These are phyloP conservation scores for Tursiops truncatus DNA, from an alignment of 2,113 vertebrate species.

Conservation along the genomic window DNA sequence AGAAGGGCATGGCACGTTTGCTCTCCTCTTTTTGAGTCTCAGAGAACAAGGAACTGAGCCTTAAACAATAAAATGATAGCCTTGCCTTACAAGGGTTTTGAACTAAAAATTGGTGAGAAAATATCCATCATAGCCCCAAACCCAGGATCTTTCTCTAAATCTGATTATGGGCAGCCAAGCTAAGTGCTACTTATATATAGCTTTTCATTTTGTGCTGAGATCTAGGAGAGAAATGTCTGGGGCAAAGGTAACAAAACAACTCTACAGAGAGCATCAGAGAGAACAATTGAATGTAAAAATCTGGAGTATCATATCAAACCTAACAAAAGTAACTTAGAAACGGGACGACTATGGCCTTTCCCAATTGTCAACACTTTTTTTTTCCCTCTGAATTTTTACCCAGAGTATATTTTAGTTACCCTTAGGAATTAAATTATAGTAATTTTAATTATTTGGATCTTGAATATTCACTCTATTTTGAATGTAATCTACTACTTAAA, in stretches of 20 bases:
- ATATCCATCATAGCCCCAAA: neutral
- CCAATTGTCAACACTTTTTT: neutral
- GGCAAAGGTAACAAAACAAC: neutral
- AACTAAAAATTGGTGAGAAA: constrained; percentile 8
- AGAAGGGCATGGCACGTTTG: neutral
- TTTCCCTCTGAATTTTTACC: neutral
- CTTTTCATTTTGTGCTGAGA: neutral
- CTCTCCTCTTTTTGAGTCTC: neutral
- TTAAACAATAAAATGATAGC: constrained; percentile 5
- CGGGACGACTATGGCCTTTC: neutral
- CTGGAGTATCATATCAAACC: neutral
- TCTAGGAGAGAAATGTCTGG: neutral
- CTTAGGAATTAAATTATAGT: constrained; percentile 21
- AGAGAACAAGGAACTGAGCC: neutral
- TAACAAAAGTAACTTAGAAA: neutral
- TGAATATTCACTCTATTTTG: constrained; percentile 18
- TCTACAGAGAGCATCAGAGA: neutral
- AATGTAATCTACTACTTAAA: constrained; percentile 7
- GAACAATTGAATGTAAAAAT: neutral
- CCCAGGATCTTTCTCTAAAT: neutral
- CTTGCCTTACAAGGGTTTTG: constrained; percentile 5
- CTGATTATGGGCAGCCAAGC: neutral
- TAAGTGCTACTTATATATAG: neutral
- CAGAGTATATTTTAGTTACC: constrained; percentile 25
- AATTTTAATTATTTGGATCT: constrained; percentile 49